Base-by-base conservation (phyloP, 2,888 invertebrate genomes). In the Sericinus montela region DNA sequence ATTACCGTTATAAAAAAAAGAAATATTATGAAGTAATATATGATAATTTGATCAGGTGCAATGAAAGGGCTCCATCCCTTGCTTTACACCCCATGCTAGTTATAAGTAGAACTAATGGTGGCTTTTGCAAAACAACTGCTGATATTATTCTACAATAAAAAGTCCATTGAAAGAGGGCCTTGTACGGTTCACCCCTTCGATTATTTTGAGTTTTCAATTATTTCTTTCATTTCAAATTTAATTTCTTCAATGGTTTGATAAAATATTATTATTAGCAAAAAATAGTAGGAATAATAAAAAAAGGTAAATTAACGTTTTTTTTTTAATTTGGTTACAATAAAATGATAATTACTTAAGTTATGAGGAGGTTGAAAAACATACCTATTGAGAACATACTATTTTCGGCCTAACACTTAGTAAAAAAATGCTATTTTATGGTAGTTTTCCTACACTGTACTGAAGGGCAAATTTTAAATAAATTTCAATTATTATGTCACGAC, bases 41-140 rank as follows among this genome's bases (percentile, higher is more conserved):
- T 43, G 40, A 32, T 43, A 46, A 47, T 52, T 54, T 46, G 51
- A 54, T 49, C 46, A 49, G 51, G 51, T 48, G 36, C 43, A 45
- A 36, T 43, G 43, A 48, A 48, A 51, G 50, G 50, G 42, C 39
- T 45, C 49, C 30, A 23, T 39, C 45, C 43, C 32, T 43, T 34
- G 40, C 35, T 45, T 48, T 44, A 36, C 54, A 46, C 50, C 69
- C 77, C 70, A 69, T 65, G 62, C 52, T 61, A 64, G 70, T 78
- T 82, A 83, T 83, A 79, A 81, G 69, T 57, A 67, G 63, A 59
- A 67, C 72, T 83, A 85, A 85, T 81, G 77, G 74, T 61, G 70
- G 80, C 80, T 78, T 75, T 67, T 72, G 72, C 72, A 72, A 77
- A 79, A 76, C 73, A 80, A 75, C 73, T 72, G 65, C 64, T 66